Evolutionary conservation across 2,113 vertebrate species (phyloP), one percentile per base, ranked within the genome.

Genomic region (Microcebus jonahi): DNA sequence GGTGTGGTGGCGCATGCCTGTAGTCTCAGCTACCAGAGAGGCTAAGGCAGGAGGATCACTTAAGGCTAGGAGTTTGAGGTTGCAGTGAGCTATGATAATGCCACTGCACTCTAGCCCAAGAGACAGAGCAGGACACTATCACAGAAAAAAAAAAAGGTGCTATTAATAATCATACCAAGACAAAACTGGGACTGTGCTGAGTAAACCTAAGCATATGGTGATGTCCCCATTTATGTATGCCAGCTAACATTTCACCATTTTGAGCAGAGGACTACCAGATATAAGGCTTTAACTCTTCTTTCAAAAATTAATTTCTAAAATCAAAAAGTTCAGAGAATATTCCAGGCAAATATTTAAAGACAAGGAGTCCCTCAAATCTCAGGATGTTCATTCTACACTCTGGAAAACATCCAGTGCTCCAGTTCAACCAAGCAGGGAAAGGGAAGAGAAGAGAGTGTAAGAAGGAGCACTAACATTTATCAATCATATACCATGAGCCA

Each of bases 221-320:
- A n/a, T 55, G 12, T 79, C 87, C 68, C 61, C 42, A 87, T 79
- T 85, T 89, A 48, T 13, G 15, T 20, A 21, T 65, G 17, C 12
- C 61, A 79, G 34, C 21, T 82, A 83, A 91, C 17, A 86, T 59
- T 68, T 85, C 39, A 88, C 68, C 25, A 45, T 39, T 79, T 39
- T 68, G 17, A 95, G 73, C n/a, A 55, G 68, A 90, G 71, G n/a
- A 50, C 25, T 67, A n/a, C 36, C 65, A 68, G 4, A 29, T 36
- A 68, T 23, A 92, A 81, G 21, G 48, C 39, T 55, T 88, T 67
- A 77, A 55, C 12, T 81, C 17, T 87, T 11, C 25, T 4, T 36
- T 96, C 29, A 84, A 93, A 88, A 63, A 71, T 71, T 95, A 71
- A 97, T 81, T 88, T 94, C 42, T 61, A 93, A 94, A 95, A 76